A percentile compares a stretch with the other conserved stretches of the same genome.
These are phyloP conservation scores for Danio choprae DNA, from an alignment of 2,797 vertebrate species.

Conservation along the genomic window DNA sequence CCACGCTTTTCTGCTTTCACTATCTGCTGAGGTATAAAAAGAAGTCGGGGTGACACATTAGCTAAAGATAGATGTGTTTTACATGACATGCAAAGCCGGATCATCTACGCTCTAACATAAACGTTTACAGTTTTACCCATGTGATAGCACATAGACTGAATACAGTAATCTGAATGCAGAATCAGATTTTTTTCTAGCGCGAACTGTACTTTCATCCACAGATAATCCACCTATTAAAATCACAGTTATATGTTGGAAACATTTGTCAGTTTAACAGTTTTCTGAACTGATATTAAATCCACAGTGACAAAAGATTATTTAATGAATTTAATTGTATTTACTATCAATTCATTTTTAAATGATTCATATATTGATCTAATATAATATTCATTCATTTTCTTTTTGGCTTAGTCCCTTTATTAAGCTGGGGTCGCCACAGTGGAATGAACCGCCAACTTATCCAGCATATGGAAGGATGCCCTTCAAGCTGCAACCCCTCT, in stretches of 20 bases:
- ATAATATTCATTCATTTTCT: too few species aligned
- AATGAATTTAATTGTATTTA: not conserved
- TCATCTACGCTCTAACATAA: not conserved
- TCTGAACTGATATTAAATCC: not conserved
- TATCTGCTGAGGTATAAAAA: slow-evolving; percentile 12
- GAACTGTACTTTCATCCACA: too few species aligned
- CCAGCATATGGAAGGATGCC: too few species aligned
- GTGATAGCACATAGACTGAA: not conserved
- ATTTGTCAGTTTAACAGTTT: not conserved
- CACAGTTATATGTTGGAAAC: too few species aligned
- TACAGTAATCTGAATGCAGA: too few species aligned
- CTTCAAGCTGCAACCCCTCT: too few species aligned
- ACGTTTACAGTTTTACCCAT: not conserved
- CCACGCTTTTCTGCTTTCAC: not conserved
- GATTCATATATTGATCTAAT: not conserved
- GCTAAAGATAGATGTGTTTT: slow-evolving; percentile 36
- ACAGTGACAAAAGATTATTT: not conserved
- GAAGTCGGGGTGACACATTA: slow-evolving; percentile 13
- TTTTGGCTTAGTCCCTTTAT: too few species aligned
- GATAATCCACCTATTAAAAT: too few species aligned
- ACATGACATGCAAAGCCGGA: not conserved
- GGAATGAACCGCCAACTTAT: too few species aligned
- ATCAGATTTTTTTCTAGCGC: too few species aligned
- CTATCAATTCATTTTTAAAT: not conserved
- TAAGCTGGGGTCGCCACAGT: too few species aligned